Conservation (phyloP, 2,797 vertebrate species). For the Distichodus sexfasciatus region DNA sequence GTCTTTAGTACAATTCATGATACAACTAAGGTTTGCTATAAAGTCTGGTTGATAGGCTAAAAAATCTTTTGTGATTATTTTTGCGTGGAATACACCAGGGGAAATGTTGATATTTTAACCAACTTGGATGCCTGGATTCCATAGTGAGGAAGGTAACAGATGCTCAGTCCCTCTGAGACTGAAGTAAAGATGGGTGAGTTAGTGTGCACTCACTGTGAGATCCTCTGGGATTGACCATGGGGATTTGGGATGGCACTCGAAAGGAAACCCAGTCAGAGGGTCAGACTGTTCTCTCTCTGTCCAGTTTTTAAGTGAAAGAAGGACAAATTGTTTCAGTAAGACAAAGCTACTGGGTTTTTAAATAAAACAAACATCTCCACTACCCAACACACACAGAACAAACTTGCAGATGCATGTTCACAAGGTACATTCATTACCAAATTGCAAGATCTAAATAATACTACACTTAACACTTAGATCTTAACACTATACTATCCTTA, state of each 20-base stretch:
- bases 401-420: background rate
- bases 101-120: background rate
- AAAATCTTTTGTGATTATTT: background rate
- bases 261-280: slow-evolving; percentile 13
- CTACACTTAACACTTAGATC: too few relatives aligned
- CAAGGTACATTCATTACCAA: too few relatives aligned
- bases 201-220: slow-evolving; percentile 2
- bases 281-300: slow-evolving; percentile 3
- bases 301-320: slow-evolving; percentile 4
- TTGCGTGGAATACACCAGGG: background rate
- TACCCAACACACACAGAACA: background rate
- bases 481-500: too few relatives aligned
- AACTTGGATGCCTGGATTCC: background rate
- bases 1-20: background rate
- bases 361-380: background rate
- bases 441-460: too few relatives aligned
- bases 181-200: background rate
- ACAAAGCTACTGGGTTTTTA: background rate
- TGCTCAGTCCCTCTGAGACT: background rate
- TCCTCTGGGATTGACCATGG: background rate
- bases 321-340: slow-evolving; percentile 28
- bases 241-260: background rate
- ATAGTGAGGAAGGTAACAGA: background rate
- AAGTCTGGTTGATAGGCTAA: background rate
- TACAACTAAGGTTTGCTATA: background rate